Conservation (phyloP, 2,797 vertebrate species). For the Remorina albescens region DNA sequence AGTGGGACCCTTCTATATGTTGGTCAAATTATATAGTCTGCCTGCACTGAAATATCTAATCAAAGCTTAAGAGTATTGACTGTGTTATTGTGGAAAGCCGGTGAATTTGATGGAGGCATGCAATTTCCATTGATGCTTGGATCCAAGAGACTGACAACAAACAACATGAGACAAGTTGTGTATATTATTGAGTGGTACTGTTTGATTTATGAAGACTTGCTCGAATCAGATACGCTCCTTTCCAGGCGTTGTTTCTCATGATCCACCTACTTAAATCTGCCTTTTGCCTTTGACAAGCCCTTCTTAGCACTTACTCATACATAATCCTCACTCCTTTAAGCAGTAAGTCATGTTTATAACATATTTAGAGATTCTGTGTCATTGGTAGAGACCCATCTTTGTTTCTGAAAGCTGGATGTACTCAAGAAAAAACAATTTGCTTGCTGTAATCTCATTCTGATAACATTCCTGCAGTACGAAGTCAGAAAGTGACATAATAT, state of each 20-base stretch:
- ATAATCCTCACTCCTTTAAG: slow-evolving; percentile 1
- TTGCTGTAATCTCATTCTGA: not conserved
- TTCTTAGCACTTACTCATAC: slow-evolving; percentile 7
- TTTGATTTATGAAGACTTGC: slow-evolving; percentile 29
- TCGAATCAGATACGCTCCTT: slow-evolving; percentile 23
- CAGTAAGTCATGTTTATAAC: not conserved
- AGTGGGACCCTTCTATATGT: slow-evolving; percentile 2
- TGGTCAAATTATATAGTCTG: slow-evolving; percentile 11
- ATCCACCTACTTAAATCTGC: slow-evolving; percentile 18
- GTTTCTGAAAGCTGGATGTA: not conserved
- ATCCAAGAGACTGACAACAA: slow-evolving; percentile 39
- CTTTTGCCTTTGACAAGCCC: slow-evolving; percentile 19
- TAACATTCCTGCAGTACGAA: not conserved
- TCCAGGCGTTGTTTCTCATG: not conserved
- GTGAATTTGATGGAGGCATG: slow-evolving; percentile 57
- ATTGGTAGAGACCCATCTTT: not conserved
- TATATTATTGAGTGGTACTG: slow-evolving; percentile 12
- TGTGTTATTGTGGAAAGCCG: slow-evolving; percentile 37
- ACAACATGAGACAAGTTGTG: slow-evolving; percentile 26
- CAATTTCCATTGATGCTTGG: slow-evolving; percentile 43
- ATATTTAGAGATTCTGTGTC: not conserved
- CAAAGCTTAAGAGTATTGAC: slow-evolving; percentile 31
- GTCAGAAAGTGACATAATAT: not conserved
- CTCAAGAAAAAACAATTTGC: not conserved
- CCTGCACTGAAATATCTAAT: slow-evolving; percentile 30